A percentile compares a stretch with the other conserved stretches of the same genome.
These are phyloP conservation scores for Solea senegalensis DNA, from an alignment of 2,113 vertebrate genomes.

Conservation along the genomic window DNA sequence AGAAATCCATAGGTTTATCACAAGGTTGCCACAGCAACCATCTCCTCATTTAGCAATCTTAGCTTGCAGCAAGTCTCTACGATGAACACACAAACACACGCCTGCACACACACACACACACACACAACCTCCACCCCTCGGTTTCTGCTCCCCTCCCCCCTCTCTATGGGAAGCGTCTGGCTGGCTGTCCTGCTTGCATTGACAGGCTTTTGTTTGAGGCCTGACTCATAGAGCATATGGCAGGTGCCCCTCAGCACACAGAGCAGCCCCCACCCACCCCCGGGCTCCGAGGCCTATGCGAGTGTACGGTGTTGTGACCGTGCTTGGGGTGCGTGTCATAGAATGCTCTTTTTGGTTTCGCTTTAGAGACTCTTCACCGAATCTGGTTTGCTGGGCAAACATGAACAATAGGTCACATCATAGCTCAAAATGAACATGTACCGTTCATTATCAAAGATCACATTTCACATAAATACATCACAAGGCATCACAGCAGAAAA, in stretches of 20 bases:
- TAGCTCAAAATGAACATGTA: neutral
- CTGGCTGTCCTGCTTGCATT: constrained; percentile 66
- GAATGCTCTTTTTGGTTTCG: constrained; percentile 50
- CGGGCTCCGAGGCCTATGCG: constrained; percentile 49
- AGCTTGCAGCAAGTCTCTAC: constrained; percentile 39
- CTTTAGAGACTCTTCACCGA: neutral
- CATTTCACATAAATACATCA: neutral
- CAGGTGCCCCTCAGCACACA: constrained; percentile 80
- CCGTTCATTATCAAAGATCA: neutral
- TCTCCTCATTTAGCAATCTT: constrained; percentile 51
- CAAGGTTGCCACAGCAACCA: constrained; percentile 51
- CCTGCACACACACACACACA: constrained; percentile 26
- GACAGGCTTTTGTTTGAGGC: constrained; percentile 81
- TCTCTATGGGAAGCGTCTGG: constrained; percentile 57
- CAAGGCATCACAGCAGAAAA: constrained; percentile 5
- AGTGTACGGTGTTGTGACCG: constrained; percentile 30
- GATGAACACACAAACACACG: constrained; percentile 23
- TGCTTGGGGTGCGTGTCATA: constrained; percentile 27
- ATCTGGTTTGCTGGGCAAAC: constrained; percentile 11
- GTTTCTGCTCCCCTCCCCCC: constrained; percentile 70
- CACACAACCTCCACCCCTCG: constrained; percentile 45
- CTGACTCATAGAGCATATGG: constrained; percentile 80
- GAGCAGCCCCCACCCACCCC: constrained; percentile 54
- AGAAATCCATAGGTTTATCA: constrained; percentile 35
- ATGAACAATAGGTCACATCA: neutral